Evolutionary conservation across 2,797 vertebrate species (phyloP), one percentile per base, ranked within the genome.

Genomic region (Emydoidea blandingii): DNA sequence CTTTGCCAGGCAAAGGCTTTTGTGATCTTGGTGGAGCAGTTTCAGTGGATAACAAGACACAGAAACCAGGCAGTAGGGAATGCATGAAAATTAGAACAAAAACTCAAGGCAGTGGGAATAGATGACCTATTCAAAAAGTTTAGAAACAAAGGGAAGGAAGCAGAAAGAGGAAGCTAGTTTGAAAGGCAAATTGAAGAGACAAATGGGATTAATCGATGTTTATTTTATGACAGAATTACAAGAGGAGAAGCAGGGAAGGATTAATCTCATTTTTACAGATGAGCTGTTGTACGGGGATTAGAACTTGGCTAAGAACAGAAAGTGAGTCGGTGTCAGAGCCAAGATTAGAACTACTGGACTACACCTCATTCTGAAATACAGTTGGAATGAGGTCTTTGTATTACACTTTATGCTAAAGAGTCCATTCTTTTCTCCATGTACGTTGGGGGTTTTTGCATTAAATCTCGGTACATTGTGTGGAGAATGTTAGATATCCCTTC

Each of bases 321-420:
- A 54, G 79, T 50, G 16, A 87, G 3, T 57, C 59, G 29, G 1
- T 74, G 47, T 84, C 90, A 93, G 65, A 95, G 12, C 50, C 81
- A 41, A 83, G 34, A 87, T 90, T 94, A 91, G 83, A 88, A 86
- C 85, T 94, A 79, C 44, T 79, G 41, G 44, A 86, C 76, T 65
- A 52, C 52, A 47, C 44, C 68, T 91, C 79, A 86, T 16, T 49
- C 19, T 72, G n/a, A 31, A 91, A 87, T 56, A 87, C 47, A 81
- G 83, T 52, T 86, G 25, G 19, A 47, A 81, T 31, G 6, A 85
- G 16, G 16, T 92, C 92, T 94, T 31, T 85, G 34, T 78, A 93
- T 68, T 52, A 92, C 88, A 81, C 54, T 47, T 34, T 84, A 90
- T 76, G 68, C 23, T 47, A 23, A 88, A 89, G 62, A 93, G 78